phyloP scores from a whole-genome alignment of 1,140 invertebrate genomes.

The Steinernema feltiae region DNA sequence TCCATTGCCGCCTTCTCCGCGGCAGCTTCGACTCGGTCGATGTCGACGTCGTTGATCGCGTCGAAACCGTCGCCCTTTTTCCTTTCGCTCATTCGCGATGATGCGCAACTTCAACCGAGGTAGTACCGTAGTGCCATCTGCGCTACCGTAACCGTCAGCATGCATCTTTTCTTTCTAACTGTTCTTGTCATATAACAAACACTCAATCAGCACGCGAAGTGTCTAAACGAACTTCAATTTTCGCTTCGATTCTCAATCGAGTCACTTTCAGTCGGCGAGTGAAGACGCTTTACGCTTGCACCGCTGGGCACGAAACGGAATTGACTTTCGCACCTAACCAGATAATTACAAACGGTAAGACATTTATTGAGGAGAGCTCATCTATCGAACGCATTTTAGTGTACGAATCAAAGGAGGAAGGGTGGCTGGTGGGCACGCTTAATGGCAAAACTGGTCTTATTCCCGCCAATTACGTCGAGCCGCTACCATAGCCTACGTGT shows the following conservation, averaged over 20 bases:
- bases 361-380: constrained; percentile 13
- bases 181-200: constrained; percentile 9
- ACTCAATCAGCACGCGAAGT: background rate
- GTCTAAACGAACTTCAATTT: constrained; percentile 36
- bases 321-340: constrained; percentile 95
- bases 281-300: constrained; percentile 84
- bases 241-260: background rate
- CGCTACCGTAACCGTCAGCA: background rate
- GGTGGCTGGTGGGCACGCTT: constrained; percentile 88
- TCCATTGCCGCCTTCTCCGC: background rate
- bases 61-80: constrained; percentile 14
- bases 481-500: constrained; percentile 46
- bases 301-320: constrained; percentile 90
- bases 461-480: constrained; percentile 93
- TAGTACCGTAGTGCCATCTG: background rate
- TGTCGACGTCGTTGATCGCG: constrained; percentile 26
- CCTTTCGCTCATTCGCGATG: constrained; percentile 27
- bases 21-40: background rate
- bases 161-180: constrained; percentile 22
- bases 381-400: constrained; percentile 65
- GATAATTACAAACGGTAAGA: constrained; percentile 87
- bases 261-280: constrained; percentile 64
- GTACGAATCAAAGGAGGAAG: constrained; percentile 79
- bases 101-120: constrained; percentile 22
- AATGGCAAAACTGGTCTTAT: constrained; percentile 87